Conservation (phyloP, 2,113 vertebrate genomes). For the Otolemur garnettii region DNA sequence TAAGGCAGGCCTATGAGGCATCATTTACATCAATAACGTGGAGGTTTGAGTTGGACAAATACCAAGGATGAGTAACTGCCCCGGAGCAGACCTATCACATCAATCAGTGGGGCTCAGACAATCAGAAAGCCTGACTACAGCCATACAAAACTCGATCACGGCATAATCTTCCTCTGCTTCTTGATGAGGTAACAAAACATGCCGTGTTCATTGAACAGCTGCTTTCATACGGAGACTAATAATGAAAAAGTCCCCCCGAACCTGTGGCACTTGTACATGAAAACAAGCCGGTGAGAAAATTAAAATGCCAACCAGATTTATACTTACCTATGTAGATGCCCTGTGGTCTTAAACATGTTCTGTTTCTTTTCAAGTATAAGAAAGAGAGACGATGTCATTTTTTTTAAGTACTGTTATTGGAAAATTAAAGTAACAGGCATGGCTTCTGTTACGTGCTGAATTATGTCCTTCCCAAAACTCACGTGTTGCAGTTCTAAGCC, state of each 20-base stretch:
- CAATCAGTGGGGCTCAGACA: slow-evolving; percentile 67
- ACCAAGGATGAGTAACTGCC: slow-evolving; percentile 71
- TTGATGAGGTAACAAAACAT: slow-evolving; percentile 78
- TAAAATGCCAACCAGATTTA: slow-evolving; percentile 87
- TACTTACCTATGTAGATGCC: slow-evolving; percentile 80
- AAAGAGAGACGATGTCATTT: slow-evolving; percentile 54
- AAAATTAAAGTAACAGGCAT: slow-evolving; percentile 61
- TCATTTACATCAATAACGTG: slow-evolving; percentile 73
- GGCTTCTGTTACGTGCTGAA: slow-evolving; percentile 36
- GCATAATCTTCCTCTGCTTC: slow-evolving; percentile 74
- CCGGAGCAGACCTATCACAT: slow-evolving; percentile 70
- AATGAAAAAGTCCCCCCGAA: slow-evolving; percentile 77
- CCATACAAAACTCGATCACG: slow-evolving; percentile 54
- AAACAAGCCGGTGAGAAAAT: slow-evolving; percentile 85
- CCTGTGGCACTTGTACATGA: slow-evolving; percentile 61
- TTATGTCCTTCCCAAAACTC: background rate
- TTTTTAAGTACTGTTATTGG: slow-evolving; percentile 59
- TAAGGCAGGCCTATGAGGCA: slow-evolving; percentile 55
- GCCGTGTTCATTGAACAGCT: slow-evolving; percentile 84
- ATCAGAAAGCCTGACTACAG: slow-evolving; percentile 73
- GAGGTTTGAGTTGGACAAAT: slow-evolving; percentile 43
- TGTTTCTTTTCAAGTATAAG: slow-evolving; percentile 56
- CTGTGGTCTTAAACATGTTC: slow-evolving; percentile 69
- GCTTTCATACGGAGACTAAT: slow-evolving; percentile 85
- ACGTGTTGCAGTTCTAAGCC: background rate